Base-by-base conservation (phyloP, 2,888 invertebrate genomes). In the Aphidoletes aphidimyza region DNA sequence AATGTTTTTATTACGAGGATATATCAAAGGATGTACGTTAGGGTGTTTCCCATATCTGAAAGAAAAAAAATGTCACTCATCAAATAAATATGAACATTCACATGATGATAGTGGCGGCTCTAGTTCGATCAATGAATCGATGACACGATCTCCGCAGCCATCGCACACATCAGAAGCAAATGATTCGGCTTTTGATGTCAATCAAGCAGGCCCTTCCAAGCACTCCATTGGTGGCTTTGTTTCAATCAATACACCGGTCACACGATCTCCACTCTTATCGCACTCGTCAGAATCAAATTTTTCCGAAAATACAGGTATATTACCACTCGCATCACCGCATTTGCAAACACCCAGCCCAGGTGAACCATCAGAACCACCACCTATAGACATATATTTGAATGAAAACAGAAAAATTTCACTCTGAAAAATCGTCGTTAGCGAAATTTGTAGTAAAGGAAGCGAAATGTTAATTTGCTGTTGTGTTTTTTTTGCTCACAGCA, bases 121-220 rank as follows among this genome's bases (percentile, higher is more conserved):
- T 47, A 47, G 17, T 47, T 47, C 47, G 17, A 47, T 47, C 47
- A 47, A 47, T 47, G 47, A 47, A 47, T 47, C 47, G 47, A 47
- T 47, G 47, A 47, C 47, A 47, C 47, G 47, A 47, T 47, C 17
- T 47, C 47, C 17, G 47, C 47, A 47, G 47, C 47, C 47, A 47
- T 47, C 47, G 47, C 47, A 47, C 47, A 47, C 47, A 47, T 47
- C 47, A 47, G 47, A 47, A 47, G 47, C 47, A 47, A 47, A 47
- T 47, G 47, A 47, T 47, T 47, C 17, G 47, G 47, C 47, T 47
- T 47, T 47, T 47, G 47, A 47, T 47, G 47, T 47, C 47, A 47
- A 47, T 47, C 47, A 47, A 47, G 47, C 47, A 47, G 47, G 47
- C 47, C 47, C 17, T 47, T 47, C 47, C 47, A 47, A 47, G 11